phyloP scores from a whole-genome alignment of 2,888 invertebrate genomes.

The Hofmannophila pseudospretella region DNA sequence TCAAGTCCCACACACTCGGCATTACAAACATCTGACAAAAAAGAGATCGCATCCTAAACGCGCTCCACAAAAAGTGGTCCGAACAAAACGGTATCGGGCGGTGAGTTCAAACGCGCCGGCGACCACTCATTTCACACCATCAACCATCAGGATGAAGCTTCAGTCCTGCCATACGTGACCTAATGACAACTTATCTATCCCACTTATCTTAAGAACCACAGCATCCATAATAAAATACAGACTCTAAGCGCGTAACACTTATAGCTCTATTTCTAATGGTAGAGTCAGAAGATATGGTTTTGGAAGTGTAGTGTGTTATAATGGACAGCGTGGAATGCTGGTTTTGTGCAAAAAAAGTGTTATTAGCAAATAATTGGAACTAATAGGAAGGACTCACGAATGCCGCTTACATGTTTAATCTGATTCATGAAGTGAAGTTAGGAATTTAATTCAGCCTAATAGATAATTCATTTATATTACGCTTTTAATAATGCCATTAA shows the following conservation, averaged over 20 bases:
- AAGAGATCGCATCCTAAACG: conserved; percentile 70
- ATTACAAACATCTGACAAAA: conserved; percentile 73
- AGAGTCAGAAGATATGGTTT: conserved; percentile 14
- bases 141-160: conserved; percentile 54
- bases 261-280: conserved; percentile 16
- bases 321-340: conserved; percentile 37
- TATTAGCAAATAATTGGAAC: conserved; percentile 48
- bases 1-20: conserved; percentile 75
- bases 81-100: conserved; percentile 65
- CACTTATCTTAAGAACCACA: conserved; percentile 24
- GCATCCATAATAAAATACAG: conserved; percentile 20
- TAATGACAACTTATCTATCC: conserved; percentile 51
- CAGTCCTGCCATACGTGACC: conserved; percentile 56
- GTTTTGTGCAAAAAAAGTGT: conserved; percentile 46
- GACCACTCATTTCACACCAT: conserved; percentile 70
- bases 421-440: no score
- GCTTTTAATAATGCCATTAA: no score
- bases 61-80: conserved; percentile 58
- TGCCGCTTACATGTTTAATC: conserved; percentile 6
- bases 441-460: no score
- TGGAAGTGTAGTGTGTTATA: conserved; percentile 19
- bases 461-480: no score
- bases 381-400: conserved; percentile 25
- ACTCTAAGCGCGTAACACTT: conserved; percentile 19
- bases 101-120: conserved; percentile 60